Evolutionary conservation across 2,113 vertebrate genomes (phyloP).

Genomic region (Brachyhypopomus gauderio): DNA sequence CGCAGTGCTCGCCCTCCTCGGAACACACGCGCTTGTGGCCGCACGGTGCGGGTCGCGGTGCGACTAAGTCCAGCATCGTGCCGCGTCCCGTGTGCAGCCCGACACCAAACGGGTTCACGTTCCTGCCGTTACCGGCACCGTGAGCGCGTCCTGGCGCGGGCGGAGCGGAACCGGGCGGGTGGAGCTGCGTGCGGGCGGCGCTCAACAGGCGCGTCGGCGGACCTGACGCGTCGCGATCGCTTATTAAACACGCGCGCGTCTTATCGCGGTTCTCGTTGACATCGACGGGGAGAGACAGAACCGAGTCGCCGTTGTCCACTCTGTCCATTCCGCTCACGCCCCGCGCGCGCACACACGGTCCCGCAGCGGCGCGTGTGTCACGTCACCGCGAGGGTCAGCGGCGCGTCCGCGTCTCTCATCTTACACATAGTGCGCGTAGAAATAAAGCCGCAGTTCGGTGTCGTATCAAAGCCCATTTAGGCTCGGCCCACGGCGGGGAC

Average conservation of each 20-base stretch:
- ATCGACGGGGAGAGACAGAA: slow-evolving; percentile 1
- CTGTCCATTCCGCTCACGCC: slow-evolving; percentile 12
- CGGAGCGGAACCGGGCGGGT: neutral
- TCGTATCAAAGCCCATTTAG: neutral
- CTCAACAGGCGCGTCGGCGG: neutral
- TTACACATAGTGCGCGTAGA: neutral
- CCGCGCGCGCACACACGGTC: neutral
- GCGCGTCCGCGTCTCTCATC: slow-evolving; percentile 8
- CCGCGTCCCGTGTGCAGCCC: neutral
- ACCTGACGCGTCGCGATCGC: too few relatives aligned
- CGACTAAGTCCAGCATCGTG: slow-evolving; percentile 52
- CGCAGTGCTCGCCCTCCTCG: slow-evolving; percentile 43
- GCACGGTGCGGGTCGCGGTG: slow-evolving; percentile 18
- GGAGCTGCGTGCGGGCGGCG: neutral
- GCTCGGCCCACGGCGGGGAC: slow-evolving; percentile 47
- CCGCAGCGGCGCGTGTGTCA: neutral
- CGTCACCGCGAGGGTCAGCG: neutral
- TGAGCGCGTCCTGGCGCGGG: slow-evolving; percentile 47
- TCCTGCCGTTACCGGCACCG: slow-evolving; percentile 52
- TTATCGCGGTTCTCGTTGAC: slow-evolving; percentile 27
- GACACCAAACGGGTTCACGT: slow-evolving; percentile 56
- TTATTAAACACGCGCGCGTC: neutral
- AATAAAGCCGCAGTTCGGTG: neutral
- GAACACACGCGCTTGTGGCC: slow-evolving; percentile 53
- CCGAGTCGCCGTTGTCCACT: neutral